These are phyloP conservation scores for Lophotis ruficrista DNA, from an alignment of 2,113 vertebrate species.

Conservation along the genomic window DNA sequence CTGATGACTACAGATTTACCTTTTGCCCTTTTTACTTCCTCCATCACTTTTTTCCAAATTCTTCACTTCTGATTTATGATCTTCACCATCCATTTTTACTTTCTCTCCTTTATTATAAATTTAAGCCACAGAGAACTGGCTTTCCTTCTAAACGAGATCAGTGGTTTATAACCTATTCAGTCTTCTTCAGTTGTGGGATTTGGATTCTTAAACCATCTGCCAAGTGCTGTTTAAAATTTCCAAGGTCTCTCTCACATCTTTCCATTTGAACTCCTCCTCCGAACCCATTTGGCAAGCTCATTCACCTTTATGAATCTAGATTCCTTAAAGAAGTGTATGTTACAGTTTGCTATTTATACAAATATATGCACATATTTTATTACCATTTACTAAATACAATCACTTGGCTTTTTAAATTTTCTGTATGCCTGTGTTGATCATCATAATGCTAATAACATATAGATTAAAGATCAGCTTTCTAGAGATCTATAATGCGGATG, in stretches of 20 bases:
- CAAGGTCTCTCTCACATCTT: background rate
- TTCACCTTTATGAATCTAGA: background rate
- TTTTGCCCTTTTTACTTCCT: background rate
- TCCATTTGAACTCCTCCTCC: background rate
- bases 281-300: background rate
- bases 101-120: constrained; percentile 11
- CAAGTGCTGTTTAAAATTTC: background rate
- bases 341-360: background rate
- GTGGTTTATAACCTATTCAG: constrained; percentile 5
- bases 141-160: constrained; percentile 15
- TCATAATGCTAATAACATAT: background rate
- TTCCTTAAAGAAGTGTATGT: background rate
- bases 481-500: background rate
- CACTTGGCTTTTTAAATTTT: background rate
- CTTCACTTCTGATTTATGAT: constrained; percentile 1
- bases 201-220: constrained; percentile 3
- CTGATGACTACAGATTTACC: background rate
- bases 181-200: background rate
- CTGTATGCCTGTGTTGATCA: background rate
- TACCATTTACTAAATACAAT: background rate
- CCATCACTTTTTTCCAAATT: background rate
- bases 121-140: background rate
- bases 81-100: constrained; percentile 13
- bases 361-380: background rate
- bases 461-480: background rate